phyloP scores from a whole-genome alignment of 2,797 vertebrate genomes.

The Anguilla marmorata region DNA sequence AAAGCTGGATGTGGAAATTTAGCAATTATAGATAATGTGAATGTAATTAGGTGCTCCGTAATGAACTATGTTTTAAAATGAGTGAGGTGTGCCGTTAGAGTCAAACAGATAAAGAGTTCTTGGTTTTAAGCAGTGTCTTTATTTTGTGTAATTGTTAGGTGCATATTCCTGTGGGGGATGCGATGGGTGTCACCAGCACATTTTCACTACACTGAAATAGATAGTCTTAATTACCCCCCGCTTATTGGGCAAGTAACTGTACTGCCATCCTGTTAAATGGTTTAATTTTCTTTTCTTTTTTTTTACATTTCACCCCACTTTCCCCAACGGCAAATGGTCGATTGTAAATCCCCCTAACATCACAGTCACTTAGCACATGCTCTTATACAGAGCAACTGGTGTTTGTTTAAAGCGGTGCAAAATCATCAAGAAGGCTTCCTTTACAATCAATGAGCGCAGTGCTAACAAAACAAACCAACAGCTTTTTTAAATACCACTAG shows the following conservation, averaged over 20 bases:
- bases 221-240: neutral
- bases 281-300: neutral
- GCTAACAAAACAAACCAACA: neutral
- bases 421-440: neutral
- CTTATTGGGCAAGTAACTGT: neutral
- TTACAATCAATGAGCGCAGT: neutral
- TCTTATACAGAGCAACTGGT: neutral
- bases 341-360: neutral
- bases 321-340: neutral
- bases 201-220: neutral
- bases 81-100: constrained; percentile 41
- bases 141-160: neutral
- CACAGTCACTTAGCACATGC: neutral
- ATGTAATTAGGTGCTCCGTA: constrained; percentile 67
- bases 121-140: neutral
- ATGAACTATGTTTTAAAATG: constrained; percentile 64
- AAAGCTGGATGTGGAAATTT: constrained; percentile 62
- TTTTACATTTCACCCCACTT: neutral
- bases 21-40: constrained; percentile 71
- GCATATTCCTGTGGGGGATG: neutral
- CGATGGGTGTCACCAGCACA: neutral
- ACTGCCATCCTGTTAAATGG: neutral
- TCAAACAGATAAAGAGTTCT: neutral
- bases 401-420: neutral
- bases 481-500: neutral